Conservation (phyloP, 1,140 invertebrate genomes). For the Saccostrea cuccullata region DNA sequence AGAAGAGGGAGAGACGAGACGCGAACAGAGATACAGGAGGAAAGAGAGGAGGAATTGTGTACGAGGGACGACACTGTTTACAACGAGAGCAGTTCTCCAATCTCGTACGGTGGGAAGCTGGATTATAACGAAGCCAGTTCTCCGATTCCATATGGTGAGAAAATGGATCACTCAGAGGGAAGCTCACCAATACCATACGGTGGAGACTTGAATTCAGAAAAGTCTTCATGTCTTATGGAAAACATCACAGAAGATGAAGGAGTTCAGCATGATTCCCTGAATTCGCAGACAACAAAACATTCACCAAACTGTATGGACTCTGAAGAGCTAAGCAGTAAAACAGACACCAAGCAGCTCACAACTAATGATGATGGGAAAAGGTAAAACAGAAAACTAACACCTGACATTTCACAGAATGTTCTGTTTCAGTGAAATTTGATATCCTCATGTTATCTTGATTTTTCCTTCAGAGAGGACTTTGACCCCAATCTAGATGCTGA, state of each 20-base stretch:
- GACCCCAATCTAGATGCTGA: no score
- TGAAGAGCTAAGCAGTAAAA: neutral
- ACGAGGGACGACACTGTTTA: neutral
- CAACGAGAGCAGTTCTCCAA: neutral
- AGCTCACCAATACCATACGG: neutral
- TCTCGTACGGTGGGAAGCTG: neutral
- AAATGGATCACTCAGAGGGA: neutral
- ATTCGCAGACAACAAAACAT: neutral
- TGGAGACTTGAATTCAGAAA: neutral
- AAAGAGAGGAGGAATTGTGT: neutral
- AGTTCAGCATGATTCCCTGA: neutral
- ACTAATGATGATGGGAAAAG: neutral
- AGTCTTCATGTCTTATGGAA: neutral
- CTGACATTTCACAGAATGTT: no score
- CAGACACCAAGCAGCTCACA: neutral
- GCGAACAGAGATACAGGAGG: neutral
- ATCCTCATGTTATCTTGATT: no score
- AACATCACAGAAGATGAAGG: neutral
- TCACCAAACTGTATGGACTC: neutral
- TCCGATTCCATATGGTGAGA: neutral
- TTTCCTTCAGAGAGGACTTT: neutral
- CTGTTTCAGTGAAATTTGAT: no score
- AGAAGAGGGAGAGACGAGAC: neutral
- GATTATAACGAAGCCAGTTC: neutral
- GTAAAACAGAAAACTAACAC: no score